These are phyloP conservation scores for Mormyrops attenuatus DNA, from an alignment of 2,797 vertebrate species.

Conservation along the genomic window DNA sequence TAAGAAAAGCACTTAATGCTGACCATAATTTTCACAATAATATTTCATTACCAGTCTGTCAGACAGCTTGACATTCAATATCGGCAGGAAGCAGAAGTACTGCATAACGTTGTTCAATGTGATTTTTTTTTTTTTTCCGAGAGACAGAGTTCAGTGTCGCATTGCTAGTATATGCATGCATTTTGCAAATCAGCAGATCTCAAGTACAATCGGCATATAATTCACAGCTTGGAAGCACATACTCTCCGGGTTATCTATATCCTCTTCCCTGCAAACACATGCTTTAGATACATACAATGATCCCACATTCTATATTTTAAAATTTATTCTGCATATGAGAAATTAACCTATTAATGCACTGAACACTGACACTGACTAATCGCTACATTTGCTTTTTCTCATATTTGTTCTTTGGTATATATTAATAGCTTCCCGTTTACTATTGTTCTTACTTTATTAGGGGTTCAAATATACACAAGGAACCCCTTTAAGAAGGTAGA, in stretches of 20 bases:
- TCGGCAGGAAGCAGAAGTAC: neutral
- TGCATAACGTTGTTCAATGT: slow-evolving; percentile 6
- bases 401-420: neutral
- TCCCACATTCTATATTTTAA: neutral
- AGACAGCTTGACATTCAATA: slow-evolving; percentile 15
- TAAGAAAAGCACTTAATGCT: slow-evolving; percentile 21
- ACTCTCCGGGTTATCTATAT: neutral
- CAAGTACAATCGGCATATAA: neutral
- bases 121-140: neutral
- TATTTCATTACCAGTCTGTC: slow-evolving; percentile 22
- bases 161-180: neutral
- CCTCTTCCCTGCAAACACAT: neutral
- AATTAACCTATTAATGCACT: neutral
- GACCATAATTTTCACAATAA: slow-evolving; percentile 15
- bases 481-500: neutral
- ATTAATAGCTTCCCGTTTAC: neutral
- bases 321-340: neutral
- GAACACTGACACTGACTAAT: neutral
- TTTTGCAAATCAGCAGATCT: slow-evolving; percentile 9
- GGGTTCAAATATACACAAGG: neutral
- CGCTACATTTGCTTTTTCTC: neutral
- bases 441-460: neutral
- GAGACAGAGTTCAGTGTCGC: neutral
- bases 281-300: neutral
- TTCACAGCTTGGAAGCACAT: neutral